A percentile compares a stretch with the other conserved stretches of the same genome.
phyloP scores from a whole-genome alignment of 2,797 vertebrate genomes.

The Benthosema pterotum region DNA sequence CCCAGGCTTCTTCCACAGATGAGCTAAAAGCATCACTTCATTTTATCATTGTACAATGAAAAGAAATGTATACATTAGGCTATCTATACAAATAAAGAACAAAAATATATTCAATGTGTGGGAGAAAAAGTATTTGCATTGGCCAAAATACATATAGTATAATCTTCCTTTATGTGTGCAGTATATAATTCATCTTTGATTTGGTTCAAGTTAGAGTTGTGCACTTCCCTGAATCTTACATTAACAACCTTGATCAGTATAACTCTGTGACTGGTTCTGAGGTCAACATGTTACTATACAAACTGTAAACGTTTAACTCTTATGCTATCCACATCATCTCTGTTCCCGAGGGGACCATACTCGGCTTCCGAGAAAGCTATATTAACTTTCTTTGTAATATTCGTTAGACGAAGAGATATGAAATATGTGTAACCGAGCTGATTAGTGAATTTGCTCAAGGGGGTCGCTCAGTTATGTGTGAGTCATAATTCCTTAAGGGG shows the following conservation, averaged over 20 bases:
- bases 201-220: too few species aligned
- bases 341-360: neutral
- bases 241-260: neutral
- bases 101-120: too few species aligned
- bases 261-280: neutral
- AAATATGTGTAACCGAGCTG: too few species aligned
- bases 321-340: neutral
- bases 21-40: conserved; percentile 13
- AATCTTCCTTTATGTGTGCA: neutral
- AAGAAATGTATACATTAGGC: neutral
- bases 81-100: too few species aligned
- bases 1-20: conserved; percentile 8
- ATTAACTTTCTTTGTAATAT: neutral
- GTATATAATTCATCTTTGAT: too few species aligned
- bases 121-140: too few species aligned
- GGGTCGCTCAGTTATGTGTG: neutral
- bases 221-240: conserved; percentile 18
- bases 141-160: neutral
- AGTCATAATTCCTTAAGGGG: neutral
- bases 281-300: neutral
- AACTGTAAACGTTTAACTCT: conserved; percentile 1
- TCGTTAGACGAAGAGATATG: too few species aligned
- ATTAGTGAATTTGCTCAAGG: neutral
- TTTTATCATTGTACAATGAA: conserved; percentile 8
- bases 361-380: neutral